Base-by-base conservation (phyloP, 2,797 vertebrate species). In the Parambassis ranga region DNA sequence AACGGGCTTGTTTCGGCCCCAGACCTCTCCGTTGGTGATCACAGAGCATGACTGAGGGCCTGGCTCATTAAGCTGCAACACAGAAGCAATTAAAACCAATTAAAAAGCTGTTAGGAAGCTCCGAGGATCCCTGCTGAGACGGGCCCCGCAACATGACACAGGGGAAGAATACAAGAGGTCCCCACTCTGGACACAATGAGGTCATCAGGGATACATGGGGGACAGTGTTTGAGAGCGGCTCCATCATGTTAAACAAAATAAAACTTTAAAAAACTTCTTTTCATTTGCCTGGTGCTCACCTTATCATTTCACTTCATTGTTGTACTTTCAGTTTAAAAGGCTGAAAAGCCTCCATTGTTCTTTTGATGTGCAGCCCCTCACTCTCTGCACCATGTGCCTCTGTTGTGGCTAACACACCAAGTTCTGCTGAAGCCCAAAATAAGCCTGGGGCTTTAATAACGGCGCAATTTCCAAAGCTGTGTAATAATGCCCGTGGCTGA, bases 361-460 rank as follows among this genome's bases (percentile, higher is more conserved):
- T 56, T 48, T 36, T 64, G 47, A 71, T 55, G 52, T 26, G 26
- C 46, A 47, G 60, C 36, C 10, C 57, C 51, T 47, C 48, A 19
- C 39, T 68, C 64, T 65, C 75, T n/a, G n/a, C n/a, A n/a, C n/a
- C n/a, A 77, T 50, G 36, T 73, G 73, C 50, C 65, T 75, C 64
- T 79, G 66, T 79, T 81, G 68, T 85, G 75, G 73, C 59, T 44
- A 53, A 76, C 64, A 71, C 76, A 51, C n/a, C 10, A 52, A 65
- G 60, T 39, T 63, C 61, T 58, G 42, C 32, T 31, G 24, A 75
- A 75, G 24, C 59, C 75, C 46, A 44, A 72, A 83, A 81, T 75
- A 77, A 84, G 77, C 65, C 75, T 20, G 22, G 75, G 71, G 70
- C 58, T 84, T 81, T 75, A 89, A 89, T 85, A 87, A 79, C 22